These are phyloP conservation scores for Papilio elwesi DNA, from an alignment of 2,888 invertebrate genomes.

Conservation along the genomic window DNA sequence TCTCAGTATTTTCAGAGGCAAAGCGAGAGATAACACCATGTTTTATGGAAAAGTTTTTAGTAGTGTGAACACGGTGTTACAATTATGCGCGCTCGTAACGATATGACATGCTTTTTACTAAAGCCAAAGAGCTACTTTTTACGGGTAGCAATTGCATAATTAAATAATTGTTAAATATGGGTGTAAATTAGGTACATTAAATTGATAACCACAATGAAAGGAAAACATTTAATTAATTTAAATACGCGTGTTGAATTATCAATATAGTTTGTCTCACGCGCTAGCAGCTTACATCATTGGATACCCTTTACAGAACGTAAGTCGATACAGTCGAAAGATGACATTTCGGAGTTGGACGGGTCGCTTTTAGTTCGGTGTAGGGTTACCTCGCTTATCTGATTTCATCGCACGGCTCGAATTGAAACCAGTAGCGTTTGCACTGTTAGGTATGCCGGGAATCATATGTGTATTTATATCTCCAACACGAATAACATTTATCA, in stretches of 20 bases:
- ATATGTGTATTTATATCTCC: not conserved
- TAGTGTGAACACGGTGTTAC: too few species aligned
- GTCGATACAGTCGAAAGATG: constrained; percentile 58
- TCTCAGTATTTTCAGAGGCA: too few species aligned
- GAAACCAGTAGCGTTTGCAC: constrained; percentile 44
- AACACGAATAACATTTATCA: not conserved
- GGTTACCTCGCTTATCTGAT: constrained; percentile 54
- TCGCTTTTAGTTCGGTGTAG: constrained; percentile 73
- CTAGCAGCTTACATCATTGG: constrained; percentile 19
- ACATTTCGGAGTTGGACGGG: constrained; percentile 66
- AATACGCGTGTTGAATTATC: constrained; percentile 21
- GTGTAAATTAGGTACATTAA: too few species aligned
- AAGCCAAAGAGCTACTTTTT: too few species aligned
- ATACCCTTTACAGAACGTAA: constrained; percentile 51
- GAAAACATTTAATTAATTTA: constrained; percentile 10
- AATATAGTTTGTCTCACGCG: constrained; percentile 32
- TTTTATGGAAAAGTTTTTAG: too few species aligned
- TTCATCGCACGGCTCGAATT: constrained; percentile 41
- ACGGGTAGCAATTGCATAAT: too few species aligned
- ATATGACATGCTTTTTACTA: too few species aligned
- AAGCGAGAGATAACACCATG: too few species aligned
- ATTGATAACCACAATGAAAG: too few species aligned
- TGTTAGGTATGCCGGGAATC: constrained; percentile 27
- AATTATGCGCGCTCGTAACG: too few species aligned
- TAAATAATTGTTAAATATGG: too few species aligned